phyloP scores from a whole-genome alignment of 2,113 vertebrate species.

The Penelope pileata region DNA sequence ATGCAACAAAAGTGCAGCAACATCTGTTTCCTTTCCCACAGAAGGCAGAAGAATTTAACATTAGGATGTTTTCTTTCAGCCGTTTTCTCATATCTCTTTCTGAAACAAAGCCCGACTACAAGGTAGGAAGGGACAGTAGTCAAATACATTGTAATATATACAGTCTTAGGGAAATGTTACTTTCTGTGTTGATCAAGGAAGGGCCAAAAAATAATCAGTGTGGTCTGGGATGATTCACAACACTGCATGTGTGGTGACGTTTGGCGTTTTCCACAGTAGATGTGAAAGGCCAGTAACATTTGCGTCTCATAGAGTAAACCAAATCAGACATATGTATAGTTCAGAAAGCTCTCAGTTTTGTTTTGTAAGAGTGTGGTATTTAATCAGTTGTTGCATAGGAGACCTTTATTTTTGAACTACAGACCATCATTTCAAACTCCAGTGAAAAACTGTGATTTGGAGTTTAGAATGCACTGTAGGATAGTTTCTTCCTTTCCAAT shows the following conservation, averaged over 20 bases:
- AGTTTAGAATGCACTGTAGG: neutral
- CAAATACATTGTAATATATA: neutral
- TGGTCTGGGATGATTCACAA: neutral
- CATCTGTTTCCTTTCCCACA: neutral
- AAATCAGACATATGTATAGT: neutral
- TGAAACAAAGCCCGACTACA: neutral
- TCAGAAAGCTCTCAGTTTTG: neutral
- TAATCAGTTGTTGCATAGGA: neutral
- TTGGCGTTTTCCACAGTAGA: neutral
- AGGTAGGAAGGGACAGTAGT: neutral
- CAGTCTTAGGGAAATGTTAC: neutral
- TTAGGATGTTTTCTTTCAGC: neutral
- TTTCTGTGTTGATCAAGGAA: neutral
- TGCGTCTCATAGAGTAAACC: neutral
- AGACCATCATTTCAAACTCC: neutral
- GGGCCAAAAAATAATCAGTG: neutral
- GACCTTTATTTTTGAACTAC: neutral
- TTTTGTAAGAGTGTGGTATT: neutral
- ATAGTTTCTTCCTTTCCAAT: neutral
- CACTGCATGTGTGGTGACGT: neutral
- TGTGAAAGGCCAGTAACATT: neutral
- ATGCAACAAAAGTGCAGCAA: neutral
- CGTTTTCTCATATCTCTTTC: neutral
- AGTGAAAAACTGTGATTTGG: neutral
- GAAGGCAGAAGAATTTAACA: neutral